These are phyloP conservation scores for Aplocera efformata DNA, from an alignment of 2,888 invertebrate species.

Conservation along the genomic window DNA sequence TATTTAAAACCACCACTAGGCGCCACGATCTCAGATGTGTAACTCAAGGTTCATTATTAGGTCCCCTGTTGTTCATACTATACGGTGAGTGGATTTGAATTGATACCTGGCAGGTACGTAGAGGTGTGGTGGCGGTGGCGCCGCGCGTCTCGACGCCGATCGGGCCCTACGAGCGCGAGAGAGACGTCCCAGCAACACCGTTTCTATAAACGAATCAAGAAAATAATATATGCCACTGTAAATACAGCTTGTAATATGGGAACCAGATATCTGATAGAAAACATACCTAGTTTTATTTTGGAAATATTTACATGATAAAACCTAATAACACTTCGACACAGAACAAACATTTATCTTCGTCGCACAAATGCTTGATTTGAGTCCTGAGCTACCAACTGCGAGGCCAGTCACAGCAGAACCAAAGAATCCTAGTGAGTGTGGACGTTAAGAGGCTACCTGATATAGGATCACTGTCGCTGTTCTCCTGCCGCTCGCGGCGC, in stretches of 20 bases:
- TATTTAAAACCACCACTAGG: too few relatives aligned
- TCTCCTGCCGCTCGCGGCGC: slow-evolving; percentile 67
- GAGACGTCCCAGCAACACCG: slow-evolving; percentile 83
- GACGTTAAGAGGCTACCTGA: slow-evolving; percentile 58
- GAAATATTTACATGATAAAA: too few relatives aligned
- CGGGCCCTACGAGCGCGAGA: slow-evolving; percentile 85
- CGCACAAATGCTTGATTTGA: too few relatives aligned
- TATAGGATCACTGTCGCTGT: slow-evolving; percentile 84
- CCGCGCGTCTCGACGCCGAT: slow-evolving; percentile 76
- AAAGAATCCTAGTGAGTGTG: too few relatives aligned
- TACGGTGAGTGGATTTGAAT: neutral
- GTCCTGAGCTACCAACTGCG: too few relatives aligned
- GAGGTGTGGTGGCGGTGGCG: slow-evolving; percentile 68
- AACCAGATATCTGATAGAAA: too few relatives aligned
- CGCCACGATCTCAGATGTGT: too few relatives aligned
- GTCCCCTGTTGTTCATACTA: neutral
- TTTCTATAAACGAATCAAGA: slow-evolving; percentile 54
- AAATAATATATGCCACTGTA: neutral
- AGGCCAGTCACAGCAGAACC: too few relatives aligned
- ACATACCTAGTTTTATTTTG: too few relatives aligned
- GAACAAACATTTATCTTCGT: too few relatives aligned
- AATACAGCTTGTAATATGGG: too few relatives aligned
- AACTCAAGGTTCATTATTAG: neutral
- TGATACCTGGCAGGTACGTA: slow-evolving; percentile 68
- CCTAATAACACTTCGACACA: too few relatives aligned